A percentile compares a stretch with the other conserved stretches of the same genome.
Evolutionary conservation across 37 sponge, comb jelly and placozoan species (phyloP).

Genomic region (Haliclona indistincta): DNA sequence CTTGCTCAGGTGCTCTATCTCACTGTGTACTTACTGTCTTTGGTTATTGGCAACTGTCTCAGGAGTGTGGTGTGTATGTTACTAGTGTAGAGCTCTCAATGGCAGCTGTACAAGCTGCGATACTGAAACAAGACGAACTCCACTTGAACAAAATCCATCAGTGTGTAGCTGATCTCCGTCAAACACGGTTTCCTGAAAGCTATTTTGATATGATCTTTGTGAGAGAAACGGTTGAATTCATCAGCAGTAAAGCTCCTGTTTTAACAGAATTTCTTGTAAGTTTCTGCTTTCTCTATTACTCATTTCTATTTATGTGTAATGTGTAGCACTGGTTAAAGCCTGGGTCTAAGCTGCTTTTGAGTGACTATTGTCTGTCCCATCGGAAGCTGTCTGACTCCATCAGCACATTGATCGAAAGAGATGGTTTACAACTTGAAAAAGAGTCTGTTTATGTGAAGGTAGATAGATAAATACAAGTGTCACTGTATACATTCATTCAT

Average conservation of each 20-base stretch:
- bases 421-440: not conserved
- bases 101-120: slow-evolving; percentile 8
- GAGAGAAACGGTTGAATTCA: slow-evolving; percentile 48
- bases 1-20: slow-evolving; percentile 21
- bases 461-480: not conserved
- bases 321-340: slow-evolving; percentile 58
- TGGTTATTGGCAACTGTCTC: not conserved
- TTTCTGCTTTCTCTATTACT: not conserved
- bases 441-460: not conserved
- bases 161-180: slow-evolving; percentile 21
- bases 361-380: slow-evolving; percentile 51
- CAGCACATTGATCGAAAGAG: not conserved
- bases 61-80: slow-evolving; percentile 19
- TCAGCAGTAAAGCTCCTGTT: slow-evolving; percentile 22
- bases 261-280: slow-evolving; percentile 24
- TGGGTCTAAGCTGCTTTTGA: slow-evolving; percentile 34
- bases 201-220: slow-evolving; percentile 59
- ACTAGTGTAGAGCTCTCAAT: slow-evolving; percentile 28
- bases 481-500: not conserved
- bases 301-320: not conserved
- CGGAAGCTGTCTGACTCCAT: not conserved
- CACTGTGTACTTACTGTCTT: not conserved
- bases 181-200: slow-evolving; percentile 4
- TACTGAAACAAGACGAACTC: slow-evolving; percentile 7
- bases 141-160: slow-evolving; percentile 4